These are phyloP conservation scores for Tipula confusa DNA, from an alignment of 2,888 invertebrate genomes.

Conservation along the genomic window DNA sequence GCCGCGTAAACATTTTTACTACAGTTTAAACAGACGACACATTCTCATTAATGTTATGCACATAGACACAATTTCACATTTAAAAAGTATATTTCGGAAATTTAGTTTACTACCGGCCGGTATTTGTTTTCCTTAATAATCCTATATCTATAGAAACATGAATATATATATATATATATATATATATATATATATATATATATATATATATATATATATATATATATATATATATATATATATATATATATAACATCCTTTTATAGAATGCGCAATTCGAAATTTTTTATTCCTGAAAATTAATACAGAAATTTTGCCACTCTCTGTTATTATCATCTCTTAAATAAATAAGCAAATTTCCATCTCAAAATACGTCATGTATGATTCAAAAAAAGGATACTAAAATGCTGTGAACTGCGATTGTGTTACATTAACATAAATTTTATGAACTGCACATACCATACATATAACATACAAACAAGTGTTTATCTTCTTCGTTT, in stretches of 20 bases:
- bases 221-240: too few species aligned
- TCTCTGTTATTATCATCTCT: background rate
- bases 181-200: too few species aligned
- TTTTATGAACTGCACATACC: background rate
- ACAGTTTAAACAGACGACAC: too few species aligned
- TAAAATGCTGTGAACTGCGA: background rate
- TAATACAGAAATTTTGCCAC: background rate
- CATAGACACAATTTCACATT: too few species aligned
- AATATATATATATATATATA: too few species aligned
- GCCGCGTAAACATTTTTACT: too few species aligned
- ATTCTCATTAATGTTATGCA: too few species aligned
- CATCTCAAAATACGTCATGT: background rate
- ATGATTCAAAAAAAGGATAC: background rate
- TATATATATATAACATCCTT: background rate
- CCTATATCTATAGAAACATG: too few species aligned
- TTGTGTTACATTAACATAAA: background rate
- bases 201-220: too few species aligned
- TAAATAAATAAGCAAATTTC: background rate
- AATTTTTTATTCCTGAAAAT: background rate
- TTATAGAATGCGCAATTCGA: background rate
- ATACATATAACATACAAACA: background rate
- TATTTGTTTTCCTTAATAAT: background rate
- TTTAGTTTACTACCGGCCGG: background rate
- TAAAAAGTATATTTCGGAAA: background rate
- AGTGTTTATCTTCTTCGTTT: too few species aligned